These are phyloP conservation scores for Sebastes taczanowskii DNA, from an alignment of 2,797 vertebrate genomes.

Conservation along the genomic window DNA sequence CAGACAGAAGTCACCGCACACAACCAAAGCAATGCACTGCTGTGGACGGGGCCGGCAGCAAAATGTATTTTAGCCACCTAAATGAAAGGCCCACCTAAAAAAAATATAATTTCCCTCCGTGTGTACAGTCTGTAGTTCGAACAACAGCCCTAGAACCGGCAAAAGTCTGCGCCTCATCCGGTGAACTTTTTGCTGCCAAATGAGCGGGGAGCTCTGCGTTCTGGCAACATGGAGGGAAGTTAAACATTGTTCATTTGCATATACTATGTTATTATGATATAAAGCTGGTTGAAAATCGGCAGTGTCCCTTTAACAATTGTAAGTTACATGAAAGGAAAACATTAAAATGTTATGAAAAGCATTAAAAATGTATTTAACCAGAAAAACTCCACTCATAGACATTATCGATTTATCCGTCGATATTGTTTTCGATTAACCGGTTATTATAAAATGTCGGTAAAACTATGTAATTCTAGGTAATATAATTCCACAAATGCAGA, in stretches of 20 bases:
- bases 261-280: neutral
- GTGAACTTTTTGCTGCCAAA: neutral
- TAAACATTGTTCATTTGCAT: neutral
- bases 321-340: neutral
- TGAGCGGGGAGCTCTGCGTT: neutral
- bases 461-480: neutral
- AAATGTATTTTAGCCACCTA: no score
- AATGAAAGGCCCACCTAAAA: no score
- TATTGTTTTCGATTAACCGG: neutral
- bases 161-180: no score
- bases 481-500: neutral
- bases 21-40: fast-evolving
- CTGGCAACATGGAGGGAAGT: neutral
- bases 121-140: neutral
- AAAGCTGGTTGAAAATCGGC: neutral
- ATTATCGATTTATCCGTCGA: neutral
- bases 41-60: no score
- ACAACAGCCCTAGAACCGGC: no score
- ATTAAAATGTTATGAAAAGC: neutral
- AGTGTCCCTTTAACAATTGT: neutral
- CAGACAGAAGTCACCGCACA: no score
- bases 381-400: neutral
- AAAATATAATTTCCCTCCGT: neutral
- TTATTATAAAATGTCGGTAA: neutral
- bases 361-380: neutral